These are phyloP conservation scores for Eudemis profundana DNA, from an alignment of 2,888 invertebrate genomes.

Conservation along the genomic window DNA sequence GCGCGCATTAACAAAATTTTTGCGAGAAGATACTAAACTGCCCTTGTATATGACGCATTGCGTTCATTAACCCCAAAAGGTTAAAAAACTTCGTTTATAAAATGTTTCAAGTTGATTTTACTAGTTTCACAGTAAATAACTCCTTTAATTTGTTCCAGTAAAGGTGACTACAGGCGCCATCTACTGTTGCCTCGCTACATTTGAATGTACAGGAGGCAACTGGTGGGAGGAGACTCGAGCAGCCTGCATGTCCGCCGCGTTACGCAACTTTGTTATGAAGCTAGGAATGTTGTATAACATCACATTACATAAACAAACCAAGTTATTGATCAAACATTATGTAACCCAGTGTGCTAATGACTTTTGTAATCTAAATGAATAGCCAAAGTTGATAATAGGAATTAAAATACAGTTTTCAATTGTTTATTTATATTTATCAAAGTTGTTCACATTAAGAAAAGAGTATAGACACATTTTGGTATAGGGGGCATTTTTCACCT, in stretches of 20 bases:
- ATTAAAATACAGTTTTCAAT: constrained; percentile 30
- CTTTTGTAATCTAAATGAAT: not conserved
- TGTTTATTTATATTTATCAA: constrained; percentile 33
- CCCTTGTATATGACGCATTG: no score
- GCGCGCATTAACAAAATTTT: no score
- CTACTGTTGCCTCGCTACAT: constrained; percentile 14
- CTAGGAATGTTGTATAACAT: constrained; percentile 39
- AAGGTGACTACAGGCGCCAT: constrained; percentile 34
- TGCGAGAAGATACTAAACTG: no score
- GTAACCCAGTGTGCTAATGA: constrained; percentile 16
- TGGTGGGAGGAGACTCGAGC: not conserved
- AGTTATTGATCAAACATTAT: constrained; percentile 40
- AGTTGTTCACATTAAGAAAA: constrained; percentile 41
- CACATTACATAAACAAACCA: constrained; percentile 37
- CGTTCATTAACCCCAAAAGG: no score
- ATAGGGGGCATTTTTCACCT: constrained; percentile 69
- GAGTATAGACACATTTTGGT: constrained; percentile 75
- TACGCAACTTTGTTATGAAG: constrained; percentile 37
- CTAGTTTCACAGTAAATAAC: not conserved
- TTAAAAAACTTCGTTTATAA: no score
- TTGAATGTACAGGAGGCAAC: constrained; percentile 8
- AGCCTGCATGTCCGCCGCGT: constrained; percentile 20
- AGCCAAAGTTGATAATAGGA: not conserved
- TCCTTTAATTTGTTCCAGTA: not conserved
- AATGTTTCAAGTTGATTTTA: no score